A percentile compares a stretch with the other conserved stretches of the same genome.
phyloP scores from a whole-genome alignment of 2,797 vertebrate species.

The Takifugu rubripes region DNA sequence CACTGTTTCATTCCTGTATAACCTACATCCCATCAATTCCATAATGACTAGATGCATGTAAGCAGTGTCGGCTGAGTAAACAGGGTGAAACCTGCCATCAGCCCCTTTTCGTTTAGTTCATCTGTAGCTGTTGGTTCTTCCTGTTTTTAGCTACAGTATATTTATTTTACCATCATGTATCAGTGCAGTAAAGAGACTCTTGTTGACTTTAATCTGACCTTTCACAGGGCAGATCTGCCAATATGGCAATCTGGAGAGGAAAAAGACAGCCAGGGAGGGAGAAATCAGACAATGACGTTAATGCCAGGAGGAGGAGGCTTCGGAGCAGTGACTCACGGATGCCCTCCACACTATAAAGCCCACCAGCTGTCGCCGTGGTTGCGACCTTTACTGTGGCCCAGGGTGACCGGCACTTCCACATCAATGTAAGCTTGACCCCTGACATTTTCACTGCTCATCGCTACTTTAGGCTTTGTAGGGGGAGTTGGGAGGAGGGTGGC shows the following conservation, averaged over 20 bases:
- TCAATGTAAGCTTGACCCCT: constrained; percentile 73
- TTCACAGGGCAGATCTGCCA: constrained; percentile 52
- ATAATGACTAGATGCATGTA: constrained; percentile 30
- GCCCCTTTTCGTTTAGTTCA: constrained; percentile 15
- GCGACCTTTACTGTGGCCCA: constrained; percentile 72
- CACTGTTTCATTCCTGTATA: constrained; percentile 23
- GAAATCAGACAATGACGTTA: constrained; percentile 53
- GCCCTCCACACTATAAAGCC: constrained; percentile 53
- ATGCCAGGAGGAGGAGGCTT: constrained; percentile 59
- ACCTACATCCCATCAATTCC: constrained; percentile 8
- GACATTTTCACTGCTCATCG: constrained; percentile 72
- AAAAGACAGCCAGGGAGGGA: constrained; percentile 7
- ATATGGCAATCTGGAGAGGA: constrained; percentile 32
- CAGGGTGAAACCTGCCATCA: constrained; percentile 16
- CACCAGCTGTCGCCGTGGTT: constrained; percentile 64
- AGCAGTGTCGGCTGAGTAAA: constrained; percentile 25
- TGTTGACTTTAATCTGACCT: constrained; percentile 40
- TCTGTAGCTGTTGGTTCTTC: constrained; percentile 8
- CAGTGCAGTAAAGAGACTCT: not conserved
- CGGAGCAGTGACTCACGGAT: constrained; percentile 58
- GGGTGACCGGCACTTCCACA: constrained; percentile 67
- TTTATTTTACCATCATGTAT: constrained; percentile 4
- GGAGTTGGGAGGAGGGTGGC: constrained; percentile 10
- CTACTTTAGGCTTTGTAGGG: constrained; percentile 50
- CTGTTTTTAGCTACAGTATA: not conserved